These are phyloP conservation scores for Hyposmocoma kahamanoa DNA, from an alignment of 1,140 invertebrate species.

Conservation along the genomic window DNA sequence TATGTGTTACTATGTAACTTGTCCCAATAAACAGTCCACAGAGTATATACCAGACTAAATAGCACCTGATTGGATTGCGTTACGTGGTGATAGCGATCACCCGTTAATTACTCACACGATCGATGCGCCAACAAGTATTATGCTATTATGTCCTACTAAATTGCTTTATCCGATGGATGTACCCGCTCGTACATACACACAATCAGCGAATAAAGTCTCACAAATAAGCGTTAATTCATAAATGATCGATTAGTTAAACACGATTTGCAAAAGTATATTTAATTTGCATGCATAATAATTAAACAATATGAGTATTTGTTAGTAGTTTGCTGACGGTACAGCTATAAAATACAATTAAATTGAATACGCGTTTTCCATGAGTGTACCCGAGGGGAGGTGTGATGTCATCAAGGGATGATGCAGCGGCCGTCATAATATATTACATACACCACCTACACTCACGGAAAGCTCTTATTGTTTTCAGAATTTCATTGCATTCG, in stretches of 20 bases:
- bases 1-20: too few species aligned
- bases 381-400: background rate
- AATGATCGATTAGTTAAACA: too few species aligned
- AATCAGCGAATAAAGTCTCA: too few species aligned
- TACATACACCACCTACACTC: too few species aligned
- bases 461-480: too few species aligned
- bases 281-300: too few species aligned
- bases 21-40: too few species aligned
- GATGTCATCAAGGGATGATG: background rate
- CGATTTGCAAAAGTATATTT: too few species aligned
- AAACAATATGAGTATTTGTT: too few species aligned
- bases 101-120: background rate
- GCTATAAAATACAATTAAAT: background rate
- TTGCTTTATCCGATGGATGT: background rate
- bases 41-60: background rate
- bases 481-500: too few species aligned
- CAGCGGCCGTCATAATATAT: background rate
- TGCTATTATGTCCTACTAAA: background rate
- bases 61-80: background rate
- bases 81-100: background rate
- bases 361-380: background rate
- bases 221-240: too few species aligned
- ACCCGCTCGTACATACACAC: too few species aligned
- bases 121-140: background rate
- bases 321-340: background rate